phyloP scores from a whole-genome alignment of 2,113 vertebrate genomes.

The Shinisaurus crocodilurus region DNA sequence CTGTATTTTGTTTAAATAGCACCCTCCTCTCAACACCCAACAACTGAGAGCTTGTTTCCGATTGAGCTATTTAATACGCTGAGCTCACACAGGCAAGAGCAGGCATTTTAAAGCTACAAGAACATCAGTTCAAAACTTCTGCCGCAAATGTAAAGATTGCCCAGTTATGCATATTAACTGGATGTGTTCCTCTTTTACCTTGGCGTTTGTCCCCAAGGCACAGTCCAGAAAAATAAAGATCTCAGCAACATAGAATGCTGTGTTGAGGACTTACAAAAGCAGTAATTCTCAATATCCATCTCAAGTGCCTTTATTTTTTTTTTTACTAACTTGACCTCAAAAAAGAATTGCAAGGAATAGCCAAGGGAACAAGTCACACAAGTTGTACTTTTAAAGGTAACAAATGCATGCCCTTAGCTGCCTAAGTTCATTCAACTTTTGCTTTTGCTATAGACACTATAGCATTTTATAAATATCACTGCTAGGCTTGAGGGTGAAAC shows the following conservation, averaged over 20 bases:
- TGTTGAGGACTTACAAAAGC: not conserved
- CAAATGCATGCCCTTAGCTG: not conserved
- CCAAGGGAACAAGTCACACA: not conserved
- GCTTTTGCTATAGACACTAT: not conserved
- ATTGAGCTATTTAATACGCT: not conserved
- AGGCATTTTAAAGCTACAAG: not conserved
- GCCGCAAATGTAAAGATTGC: not conserved
- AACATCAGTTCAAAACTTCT: not conserved
- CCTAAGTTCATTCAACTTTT: not conserved
- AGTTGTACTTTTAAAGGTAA: not conserved
- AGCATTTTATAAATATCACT: not conserved
- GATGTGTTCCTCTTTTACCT: not conserved
- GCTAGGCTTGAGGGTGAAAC: not conserved
- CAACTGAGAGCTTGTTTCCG: not conserved
- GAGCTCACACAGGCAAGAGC: not conserved
- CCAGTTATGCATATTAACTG: not conserved
- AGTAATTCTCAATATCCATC: not conserved
- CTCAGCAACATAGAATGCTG: not conserved
- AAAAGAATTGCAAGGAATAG: conserved; percentile 1
- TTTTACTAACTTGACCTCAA: not conserved
- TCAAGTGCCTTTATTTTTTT: not conserved
- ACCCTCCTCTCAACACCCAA: not conserved
- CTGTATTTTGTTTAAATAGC: not conserved
- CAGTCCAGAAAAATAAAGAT: not conserved
- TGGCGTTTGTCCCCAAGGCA: not conserved